Percentiles rank a stretch among this genome's conserved stretches.
These are phyloP conservation scores for Apis mellifera DNA, from an alignment of 1,140 invertebrate species.

Conservation along the genomic window Amel_HAv3.1 CM009932.2:15418001-15418500, in stretches of 20 bases:
- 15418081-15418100: background rate
- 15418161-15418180: constrained; percentile 44
- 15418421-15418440: background rate
- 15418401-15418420: constrained; percentile 38
- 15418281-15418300: constrained; percentile 46
- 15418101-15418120: constrained; percentile 28
- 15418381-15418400: background rate
- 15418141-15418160: constrained; percentile 33
- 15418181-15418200: constrained; percentile 50
- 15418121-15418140: constrained; percentile 4
- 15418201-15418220: constrained; percentile 23
- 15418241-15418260: constrained; percentile 19
- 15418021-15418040: background rate
- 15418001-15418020: background rate
- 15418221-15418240: constrained; percentile 5
- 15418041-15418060: background rate
- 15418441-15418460: constrained; percentile 43
- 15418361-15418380: no score
- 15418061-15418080: background rate
- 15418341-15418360: no score
- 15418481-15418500: constrained; percentile 1
- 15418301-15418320: constrained; percentile 3
- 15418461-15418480: constrained; percentile 47
- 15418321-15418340: no score
- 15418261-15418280: background rate